Base-by-base conservation (phyloP, 2,888 invertebrate genomes). In the Synergus gifuensis region DNA sequence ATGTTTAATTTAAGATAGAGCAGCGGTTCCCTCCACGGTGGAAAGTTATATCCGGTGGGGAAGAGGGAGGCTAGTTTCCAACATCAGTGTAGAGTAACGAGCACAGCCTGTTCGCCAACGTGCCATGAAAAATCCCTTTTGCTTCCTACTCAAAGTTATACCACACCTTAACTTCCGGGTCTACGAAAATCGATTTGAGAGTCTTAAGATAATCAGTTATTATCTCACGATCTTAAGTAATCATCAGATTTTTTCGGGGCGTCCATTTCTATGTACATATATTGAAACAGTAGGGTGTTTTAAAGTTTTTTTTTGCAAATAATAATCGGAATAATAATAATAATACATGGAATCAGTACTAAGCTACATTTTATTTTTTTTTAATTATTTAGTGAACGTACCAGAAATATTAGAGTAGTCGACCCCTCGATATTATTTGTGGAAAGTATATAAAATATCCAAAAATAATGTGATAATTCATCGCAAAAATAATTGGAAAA, bases 1-100 rank as follows among this genome's bases (percentile, higher is more conserved):
- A 90, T 90, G 89, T 89, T 89, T 90, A 89, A 90, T 90, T 88
- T 89, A 86, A 88, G 89, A 88, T 88, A 87, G 87, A 89, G 87
- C 84, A 80, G 83, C 78, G 84, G 84, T 86, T 81, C 78, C 81
- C 77, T 49, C 42, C 77, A 81, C 81, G 78, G 83, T 81, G 83
- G 79, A 84, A 86, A 84, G 84, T 84, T 85, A 84, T 82, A 85
- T 82, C 84, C 82, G 79, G 69, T 62, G 81, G 78, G 76, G 79
- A 79, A 67, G 77, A 42, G 64, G n/a, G 40, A 66, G 18, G 12
- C 79, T 82, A 76, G 78, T 80, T 79, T 80, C 82, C 82, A 76
- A 79, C 79, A 83, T 83, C 60, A 81, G 83, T 69, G 66, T 67
- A 80, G 81, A 83, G 80, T 82, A 82, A 83, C 80, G 83, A 82